These are phyloP conservation scores for Omphaloscelis lunosa DNA, from an alignment of 2,888 invertebrate species.

Conservation along the genomic window DNA sequence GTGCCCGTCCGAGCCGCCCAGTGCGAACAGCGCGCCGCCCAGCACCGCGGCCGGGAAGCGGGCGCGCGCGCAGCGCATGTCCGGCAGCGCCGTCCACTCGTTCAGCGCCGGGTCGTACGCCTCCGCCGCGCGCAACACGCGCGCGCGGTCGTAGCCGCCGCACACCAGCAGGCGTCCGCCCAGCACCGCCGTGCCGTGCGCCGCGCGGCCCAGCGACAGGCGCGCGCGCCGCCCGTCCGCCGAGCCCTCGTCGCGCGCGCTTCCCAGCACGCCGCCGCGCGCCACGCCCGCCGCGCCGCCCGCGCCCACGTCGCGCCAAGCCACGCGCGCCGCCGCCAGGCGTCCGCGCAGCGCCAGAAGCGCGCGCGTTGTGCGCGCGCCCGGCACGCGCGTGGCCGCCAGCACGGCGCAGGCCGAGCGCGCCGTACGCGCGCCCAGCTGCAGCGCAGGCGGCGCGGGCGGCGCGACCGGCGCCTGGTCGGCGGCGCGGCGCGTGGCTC, in stretches of 20 bases:
- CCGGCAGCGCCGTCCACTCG: conserved; percentile 92
- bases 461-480: conserved; percentile 89
- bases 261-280: conserved; percentile 78
- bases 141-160: conserved; percentile 95
- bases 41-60: conserved; percentile 94
- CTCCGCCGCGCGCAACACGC: conserved; percentile 94
- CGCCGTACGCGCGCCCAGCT: conserved; percentile 82
- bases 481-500: conserved; percentile 94
- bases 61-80: conserved; percentile 94
- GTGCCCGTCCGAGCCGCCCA: conserved; percentile 96
- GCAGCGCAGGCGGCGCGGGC: conserved; percentile 62
- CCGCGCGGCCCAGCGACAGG: conserved; percentile 91
- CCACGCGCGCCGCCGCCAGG: conserved; percentile 79
- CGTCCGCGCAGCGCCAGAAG: conserved; percentile 77
- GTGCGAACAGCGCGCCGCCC: conserved; percentile 93
- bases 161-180: conserved; percentile 94
- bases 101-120: conserved; percentile 93
- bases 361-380: conserved; percentile 85
- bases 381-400: conserved; percentile 90
- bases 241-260: conserved; percentile 80
- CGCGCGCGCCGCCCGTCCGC: conserved; percentile 70
- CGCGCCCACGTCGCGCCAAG: conserved; percentile 71
- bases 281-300: conserved; percentile 76
- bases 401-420: conserved; percentile 84
- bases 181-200: conserved; percentile 91